phyloP scores from a whole-genome alignment of 2,888 invertebrate genomes.

The Andricus quercusramuli region DNA sequence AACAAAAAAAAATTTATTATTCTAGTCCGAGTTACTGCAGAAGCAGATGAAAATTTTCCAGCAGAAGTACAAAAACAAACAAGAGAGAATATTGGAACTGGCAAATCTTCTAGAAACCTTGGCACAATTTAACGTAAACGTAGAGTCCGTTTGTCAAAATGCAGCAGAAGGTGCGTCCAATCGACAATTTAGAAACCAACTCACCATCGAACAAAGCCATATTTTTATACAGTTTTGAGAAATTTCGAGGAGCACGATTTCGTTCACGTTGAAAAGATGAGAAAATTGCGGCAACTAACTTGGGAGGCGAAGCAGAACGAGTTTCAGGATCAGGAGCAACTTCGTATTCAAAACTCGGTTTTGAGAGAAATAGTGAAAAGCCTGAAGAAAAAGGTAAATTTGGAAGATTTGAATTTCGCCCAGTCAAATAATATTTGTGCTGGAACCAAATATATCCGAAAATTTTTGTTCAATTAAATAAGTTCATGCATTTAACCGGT shows the following conservation, averaged over 20 bases:
- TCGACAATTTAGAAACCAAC: not conserved
- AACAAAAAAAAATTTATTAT: too few species aligned
- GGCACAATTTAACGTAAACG: slow-evolving; percentile 60
- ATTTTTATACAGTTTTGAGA: slow-evolving; percentile 60
- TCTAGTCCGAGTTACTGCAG: slow-evolving; percentile 52
- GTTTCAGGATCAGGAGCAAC: slow-evolving; percentile 54
- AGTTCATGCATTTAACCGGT: too few species aligned
- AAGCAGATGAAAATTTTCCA: slow-evolving; percentile 44
- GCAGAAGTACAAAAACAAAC: slow-evolving; percentile 35
- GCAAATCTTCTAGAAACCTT: slow-evolving; percentile 65
- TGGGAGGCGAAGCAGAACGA: slow-evolving; percentile 54
- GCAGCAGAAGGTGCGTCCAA: slow-evolving; percentile 60
- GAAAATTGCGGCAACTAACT: slow-evolving; percentile 61
- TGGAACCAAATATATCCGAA: too few species aligned
- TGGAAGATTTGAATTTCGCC: too few species aligned
- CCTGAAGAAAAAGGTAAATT: slow-evolving; percentile 60
- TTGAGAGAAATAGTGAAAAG: slow-evolving; percentile 62
- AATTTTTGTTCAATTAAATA: too few species aligned
- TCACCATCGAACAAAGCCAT: slow-evolving; percentile 32
- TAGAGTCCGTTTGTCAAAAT: slow-evolving; percentile 60
- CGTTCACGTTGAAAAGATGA: slow-evolving; percentile 60
- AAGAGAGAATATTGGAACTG: slow-evolving; percentile 58
- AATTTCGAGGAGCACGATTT: slow-evolving; percentile 58
- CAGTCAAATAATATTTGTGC: too few species aligned
- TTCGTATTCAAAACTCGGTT: slow-evolving; percentile 65